Percentiles rank a stretch among this genome's conserved stretches.
Evolutionary conservation across 2,113 vertebrate genomes (phyloP).

Genomic region (Bucco capensis): DNA sequence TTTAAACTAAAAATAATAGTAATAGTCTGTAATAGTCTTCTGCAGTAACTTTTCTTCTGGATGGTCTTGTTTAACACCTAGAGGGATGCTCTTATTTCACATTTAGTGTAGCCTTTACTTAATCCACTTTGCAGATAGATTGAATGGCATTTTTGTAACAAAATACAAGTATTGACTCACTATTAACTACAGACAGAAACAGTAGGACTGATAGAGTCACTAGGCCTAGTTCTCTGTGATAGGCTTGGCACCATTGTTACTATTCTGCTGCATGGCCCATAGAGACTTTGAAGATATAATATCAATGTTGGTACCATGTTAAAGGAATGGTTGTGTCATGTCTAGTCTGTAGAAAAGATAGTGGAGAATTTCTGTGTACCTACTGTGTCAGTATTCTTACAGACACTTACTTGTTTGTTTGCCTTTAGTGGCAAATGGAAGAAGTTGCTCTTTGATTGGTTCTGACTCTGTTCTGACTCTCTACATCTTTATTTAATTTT

Average conservation of each 20-base stretch:
- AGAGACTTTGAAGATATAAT: neutral
- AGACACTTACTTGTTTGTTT: neutral
- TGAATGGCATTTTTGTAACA: neutral
- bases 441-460: neutral
- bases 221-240: neutral
- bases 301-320: neutral
- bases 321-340: neutral
- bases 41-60: neutral
- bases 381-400: neutral
- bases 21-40: neutral
- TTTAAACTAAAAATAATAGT: slow-evolving; percentile 48
- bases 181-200: neutral
- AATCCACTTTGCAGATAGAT: neutral
- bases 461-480: neutral
- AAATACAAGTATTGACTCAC: neutral
- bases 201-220: neutral
- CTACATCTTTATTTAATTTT: neutral
- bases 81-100: neutral
- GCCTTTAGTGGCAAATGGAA: neutral
- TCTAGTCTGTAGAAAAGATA: neutral
- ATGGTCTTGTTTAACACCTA: neutral
- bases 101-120: neutral
- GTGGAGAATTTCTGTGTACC: neutral
- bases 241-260: neutral
- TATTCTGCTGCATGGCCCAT: neutral